phyloP scores from a whole-genome alignment of 2,797 vertebrate species.

The Darevskia mixta region DNA sequence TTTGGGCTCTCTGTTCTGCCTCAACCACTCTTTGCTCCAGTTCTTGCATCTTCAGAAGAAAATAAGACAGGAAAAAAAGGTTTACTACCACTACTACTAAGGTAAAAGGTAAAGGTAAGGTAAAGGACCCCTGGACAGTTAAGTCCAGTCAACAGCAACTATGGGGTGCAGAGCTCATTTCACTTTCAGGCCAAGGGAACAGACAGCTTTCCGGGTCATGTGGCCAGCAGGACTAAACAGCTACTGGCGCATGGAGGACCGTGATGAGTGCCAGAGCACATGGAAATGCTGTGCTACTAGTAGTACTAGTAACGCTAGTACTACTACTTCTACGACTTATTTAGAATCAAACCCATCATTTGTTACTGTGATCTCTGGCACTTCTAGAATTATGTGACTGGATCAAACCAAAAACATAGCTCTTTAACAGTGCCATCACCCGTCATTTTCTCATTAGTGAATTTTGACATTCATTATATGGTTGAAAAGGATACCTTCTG shows the following conservation, averaged over 20 bases:
- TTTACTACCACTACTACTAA: too few relatives aligned
- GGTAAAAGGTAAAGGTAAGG: too few relatives aligned
- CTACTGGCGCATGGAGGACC: too few relatives aligned
- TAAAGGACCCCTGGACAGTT: too few relatives aligned
- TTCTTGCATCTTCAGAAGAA: slow-evolving; percentile 90
- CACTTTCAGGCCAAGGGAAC: too few relatives aligned
- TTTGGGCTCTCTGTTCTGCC: slow-evolving; percentile 90
- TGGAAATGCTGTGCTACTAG: too few relatives aligned
- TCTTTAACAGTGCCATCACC: slow-evolving; percentile 29
- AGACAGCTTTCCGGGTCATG: too few relatives aligned
- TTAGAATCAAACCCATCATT: slow-evolving; percentile 19
- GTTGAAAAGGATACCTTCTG: slow-evolving; percentile 44
- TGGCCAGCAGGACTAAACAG: too few relatives aligned
- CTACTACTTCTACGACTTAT: neutral
- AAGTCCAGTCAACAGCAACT: too few relatives aligned
- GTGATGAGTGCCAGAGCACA: too few relatives aligned
- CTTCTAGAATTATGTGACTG: slow-evolving; percentile 49
- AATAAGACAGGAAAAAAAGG: slow-evolving; percentile 17
- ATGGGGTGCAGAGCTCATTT: too few relatives aligned
- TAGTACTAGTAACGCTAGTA: too few relatives aligned
- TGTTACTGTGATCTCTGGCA: slow-evolving; percentile 23
- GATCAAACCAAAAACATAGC: neutral
- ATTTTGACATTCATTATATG: slow-evolving; percentile 55
- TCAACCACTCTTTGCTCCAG: slow-evolving; percentile 92
- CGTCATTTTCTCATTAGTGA: slow-evolving; percentile 64